A percentile compares a stretch with the other conserved stretches of the same genome.
Evolutionary conservation across 2,113 vertebrate species (phyloP).

Genomic region (Pollimyrus isidori): DNA sequence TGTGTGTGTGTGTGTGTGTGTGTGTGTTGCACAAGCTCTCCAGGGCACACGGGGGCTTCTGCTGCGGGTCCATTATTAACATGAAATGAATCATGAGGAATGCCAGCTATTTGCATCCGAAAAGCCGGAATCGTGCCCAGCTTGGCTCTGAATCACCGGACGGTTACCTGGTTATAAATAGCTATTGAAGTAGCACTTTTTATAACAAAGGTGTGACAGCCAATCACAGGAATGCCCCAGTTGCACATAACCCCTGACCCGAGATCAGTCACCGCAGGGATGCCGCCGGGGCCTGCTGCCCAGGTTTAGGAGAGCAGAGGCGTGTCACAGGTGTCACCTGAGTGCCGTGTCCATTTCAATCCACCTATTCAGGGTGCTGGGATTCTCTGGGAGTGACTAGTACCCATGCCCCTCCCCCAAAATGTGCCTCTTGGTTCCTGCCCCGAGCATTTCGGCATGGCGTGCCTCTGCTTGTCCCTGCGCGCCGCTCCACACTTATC

Average conservation of each 20-base stretch:
- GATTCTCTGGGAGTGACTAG: neutral
- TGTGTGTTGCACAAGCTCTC: neutral
- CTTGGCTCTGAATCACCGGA: neutral
- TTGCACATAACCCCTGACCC: neutral
- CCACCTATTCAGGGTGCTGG: neutral
- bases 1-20: neutral
- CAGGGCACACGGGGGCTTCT: neutral
- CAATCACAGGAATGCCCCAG: neutral
- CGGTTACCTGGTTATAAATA: neutral
- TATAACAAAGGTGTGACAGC: neutral
- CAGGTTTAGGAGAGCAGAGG: neutral
- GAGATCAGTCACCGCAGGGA: neutral
- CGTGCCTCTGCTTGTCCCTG: neutral
- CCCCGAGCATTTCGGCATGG: neutral
- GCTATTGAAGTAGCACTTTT: neutral
- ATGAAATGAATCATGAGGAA: neutral
- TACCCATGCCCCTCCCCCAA: neutral
- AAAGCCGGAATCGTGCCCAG: neutral
- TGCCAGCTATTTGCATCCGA: neutral
- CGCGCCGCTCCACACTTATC: neutral
- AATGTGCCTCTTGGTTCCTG: neutral
- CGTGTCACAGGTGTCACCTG: neutral
- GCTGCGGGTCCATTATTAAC: neutral
- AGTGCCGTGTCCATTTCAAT: neutral
- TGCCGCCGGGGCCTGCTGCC: neutral